Conservation (phyloP, 2,113 vertebrate species). For the Spea bombifrons region DNA sequence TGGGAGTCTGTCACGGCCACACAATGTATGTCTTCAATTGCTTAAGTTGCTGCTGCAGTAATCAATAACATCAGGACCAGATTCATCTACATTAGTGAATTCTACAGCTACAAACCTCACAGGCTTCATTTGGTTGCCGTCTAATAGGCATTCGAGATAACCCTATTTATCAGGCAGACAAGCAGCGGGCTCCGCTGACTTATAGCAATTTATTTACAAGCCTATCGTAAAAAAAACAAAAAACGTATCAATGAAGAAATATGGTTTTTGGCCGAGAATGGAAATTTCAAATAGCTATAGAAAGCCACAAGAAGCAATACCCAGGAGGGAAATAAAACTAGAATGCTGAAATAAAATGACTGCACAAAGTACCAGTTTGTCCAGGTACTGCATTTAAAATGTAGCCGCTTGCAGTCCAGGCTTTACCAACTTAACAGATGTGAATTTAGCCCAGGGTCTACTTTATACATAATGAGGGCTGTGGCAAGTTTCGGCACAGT, state of each 20-base stretch:
- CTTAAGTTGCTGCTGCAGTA: not conserved
- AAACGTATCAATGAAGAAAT: constrained; percentile 3
- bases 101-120: not conserved
- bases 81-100: not conserved
- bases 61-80: not conserved
- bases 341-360: not conserved
- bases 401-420: not conserved
- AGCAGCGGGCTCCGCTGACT: not conserved
- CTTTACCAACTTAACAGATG: not conserved
- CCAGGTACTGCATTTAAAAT: not conserved
- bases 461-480: too few relatives aligned
- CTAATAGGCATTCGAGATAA: constrained; percentile 5
- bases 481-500: too few relatives aligned
- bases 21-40: not conserved
- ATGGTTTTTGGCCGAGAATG: not conserved
- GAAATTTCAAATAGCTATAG: not conserved
- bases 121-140: constrained; percentile 19
- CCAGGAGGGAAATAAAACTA: not conserved
- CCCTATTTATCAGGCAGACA: constrained; percentile 6
- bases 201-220: constrained; percentile 13
- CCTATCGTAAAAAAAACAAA: not conserved
- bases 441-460: too few relatives aligned
- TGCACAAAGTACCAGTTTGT: not conserved
- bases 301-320: not conserved
- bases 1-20: not conserved